Evolutionary conservation across 2,888 invertebrate genomes (phyloP).

Genomic region (Dinocampus coccinellae): DNA sequence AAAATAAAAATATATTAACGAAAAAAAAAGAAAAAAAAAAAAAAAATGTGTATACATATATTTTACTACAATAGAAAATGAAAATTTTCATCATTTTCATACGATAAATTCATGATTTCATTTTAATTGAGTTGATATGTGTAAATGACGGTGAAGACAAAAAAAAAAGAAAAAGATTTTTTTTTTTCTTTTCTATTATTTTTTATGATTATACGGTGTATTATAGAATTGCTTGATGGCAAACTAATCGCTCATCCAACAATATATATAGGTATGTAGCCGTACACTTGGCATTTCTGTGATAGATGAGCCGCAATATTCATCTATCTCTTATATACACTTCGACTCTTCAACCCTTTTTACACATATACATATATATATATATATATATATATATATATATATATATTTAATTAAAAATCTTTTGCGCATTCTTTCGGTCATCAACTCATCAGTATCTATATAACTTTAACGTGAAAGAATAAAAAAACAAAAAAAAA

Average conservation of each 20-base stretch:
- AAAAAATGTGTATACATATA: too few relatives aligned
- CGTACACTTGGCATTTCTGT: constrained; percentile 17
- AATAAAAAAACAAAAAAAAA: too few relatives aligned
- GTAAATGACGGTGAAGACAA: too few relatives aligned
- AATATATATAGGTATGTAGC: not conserved
- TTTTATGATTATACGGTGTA: not conserved
- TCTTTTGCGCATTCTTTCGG: constrained; percentile 39
- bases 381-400: not conserved
- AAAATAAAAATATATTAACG: too few relatives aligned
- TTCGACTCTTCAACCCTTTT: not conserved
- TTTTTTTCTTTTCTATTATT: not conserved
- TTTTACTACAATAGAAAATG: too few relatives aligned
- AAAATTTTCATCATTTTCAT: too few relatives aligned
- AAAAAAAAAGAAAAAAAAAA: too few relatives aligned
- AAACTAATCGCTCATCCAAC: constrained; percentile 11
- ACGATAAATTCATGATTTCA: too few relatives aligned
- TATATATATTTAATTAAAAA: constrained; percentile 29
- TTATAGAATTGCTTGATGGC: not conserved
- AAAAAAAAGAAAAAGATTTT: too few relatives aligned
- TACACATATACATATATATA: not conserved
- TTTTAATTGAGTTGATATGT: too few relatives aligned
- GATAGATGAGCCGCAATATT: constrained; percentile 23
- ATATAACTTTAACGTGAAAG: constrained; percentile 39
- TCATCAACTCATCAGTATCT: constrained; percentile 37
- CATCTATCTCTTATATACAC: not conserved